These are phyloP conservation scores for Apodemia zela DNA, from an alignment of 2,888 invertebrate species.

Conservation along the genomic window DNA sequence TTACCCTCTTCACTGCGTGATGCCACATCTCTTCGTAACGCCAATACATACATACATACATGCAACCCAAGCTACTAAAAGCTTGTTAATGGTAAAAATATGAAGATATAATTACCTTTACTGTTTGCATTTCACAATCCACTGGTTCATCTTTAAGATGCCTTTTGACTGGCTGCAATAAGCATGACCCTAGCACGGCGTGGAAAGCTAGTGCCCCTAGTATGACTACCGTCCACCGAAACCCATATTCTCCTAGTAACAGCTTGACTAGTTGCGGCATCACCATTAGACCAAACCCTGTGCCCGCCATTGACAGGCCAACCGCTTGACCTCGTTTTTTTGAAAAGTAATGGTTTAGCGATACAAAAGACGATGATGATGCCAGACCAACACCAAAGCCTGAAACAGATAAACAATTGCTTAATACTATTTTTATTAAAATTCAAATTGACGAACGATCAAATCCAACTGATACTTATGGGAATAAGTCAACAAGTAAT, in stretches of 20 bases:
- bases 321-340: conserved; percentile 89
- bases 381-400: conserved; percentile 89
- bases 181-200: conserved; percentile 83
- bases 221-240: conserved; percentile 84
- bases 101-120: conserved; percentile 51
- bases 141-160: conserved; percentile 82
- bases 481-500: no score
- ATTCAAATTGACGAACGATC: no score
- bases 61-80: no score
- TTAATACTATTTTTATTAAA: not conserved
- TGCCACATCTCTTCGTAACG: no score
- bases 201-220: conserved; percentile 85
- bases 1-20: no score
- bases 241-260: conserved; percentile 82
- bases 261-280: conserved; percentile 88
- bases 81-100: no score
- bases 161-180: conserved; percentile 86
- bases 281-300: conserved; percentile 88
- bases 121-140: conserved; percentile 74
- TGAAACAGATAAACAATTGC: conserved; percentile 53
- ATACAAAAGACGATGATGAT: conserved; percentile 88
- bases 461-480: no score
- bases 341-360: conserved; percentile 88
- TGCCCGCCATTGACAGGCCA: conserved; percentile 89
- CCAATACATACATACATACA: no score